Evolutionary conservation across 2,888 invertebrate genomes (phyloP), one percentile per base, ranked within the genome.

Genomic region (Hoplodrina blanda): DNA sequence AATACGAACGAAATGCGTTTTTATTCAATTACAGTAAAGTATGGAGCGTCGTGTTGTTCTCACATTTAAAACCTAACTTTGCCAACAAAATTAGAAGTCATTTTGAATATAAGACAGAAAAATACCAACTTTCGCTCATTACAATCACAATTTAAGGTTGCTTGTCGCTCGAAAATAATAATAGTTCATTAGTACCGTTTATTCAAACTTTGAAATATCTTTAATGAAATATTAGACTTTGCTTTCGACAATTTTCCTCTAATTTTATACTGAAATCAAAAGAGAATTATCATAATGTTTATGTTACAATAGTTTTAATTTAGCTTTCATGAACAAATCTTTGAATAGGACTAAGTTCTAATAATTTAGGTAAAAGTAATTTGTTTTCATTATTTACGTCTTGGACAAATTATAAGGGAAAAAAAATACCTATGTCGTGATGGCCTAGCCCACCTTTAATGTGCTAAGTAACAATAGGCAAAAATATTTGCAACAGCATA

Each of bases 121-220:
- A 60, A 63, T 61, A 63, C 17, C 15, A 69, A 57, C 50, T 62
- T 79, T 70, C 61, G 15, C 54, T 55, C 71, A 56, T 20, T 52
- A 52, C 65, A 73, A 73, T 78, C 52, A 55, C 37, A 62, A 75
- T 80, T 62, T 63, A 49, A 70, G 60, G 63, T 71, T 53, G 60
- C 64, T 82, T 65, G 62, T 70, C 76, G 64, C 69, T 67, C 61
- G 57, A 76, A 81, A 57, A 67, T 67, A 81, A 83, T 82, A 78
- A 79, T 61, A 76, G 76, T 82, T 81, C 84, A 82, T 82, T 83
- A 82, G 68, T 63, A 52, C 33, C 41, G 52, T 64, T 68, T 64
- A 81, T 76, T 69, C 70, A 79, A 80, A 76, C 41, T 50, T 65
- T 25, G 52, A 74, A 82, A 70, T 60, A 59, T 69, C n/a, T 54